These are phyloP conservation scores for Diploptera punctata DNA, from an alignment of 2,888 invertebrate genomes.

Conservation along the genomic window DNA sequence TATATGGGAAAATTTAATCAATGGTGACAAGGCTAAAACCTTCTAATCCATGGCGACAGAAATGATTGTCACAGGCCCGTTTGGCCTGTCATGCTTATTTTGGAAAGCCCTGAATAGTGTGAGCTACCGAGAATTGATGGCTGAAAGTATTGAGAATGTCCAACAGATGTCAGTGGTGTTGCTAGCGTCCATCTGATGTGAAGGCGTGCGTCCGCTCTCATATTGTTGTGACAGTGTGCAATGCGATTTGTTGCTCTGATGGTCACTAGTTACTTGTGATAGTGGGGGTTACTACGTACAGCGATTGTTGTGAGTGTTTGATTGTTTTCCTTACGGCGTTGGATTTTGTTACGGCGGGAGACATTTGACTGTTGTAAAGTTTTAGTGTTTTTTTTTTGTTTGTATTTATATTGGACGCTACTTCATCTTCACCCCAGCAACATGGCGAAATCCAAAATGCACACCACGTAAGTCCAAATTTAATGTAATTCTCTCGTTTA, in stretches of 20 bases:
- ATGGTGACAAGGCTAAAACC: no score
- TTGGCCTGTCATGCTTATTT: no score
- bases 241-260: neutral
- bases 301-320: neutral
- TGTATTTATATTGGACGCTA: neutral
- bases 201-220: neutral
- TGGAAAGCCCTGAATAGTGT: no score
- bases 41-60: no score
- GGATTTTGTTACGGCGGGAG: neutral
- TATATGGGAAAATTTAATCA: no score
- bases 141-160: neutral
- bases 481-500: no score
- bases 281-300: neutral
- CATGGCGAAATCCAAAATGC: constrained; percentile 23
- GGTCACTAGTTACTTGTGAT: neutral
- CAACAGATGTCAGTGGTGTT: constrained; percentile 13
- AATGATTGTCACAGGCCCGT: no score
- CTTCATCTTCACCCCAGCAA: neutral
- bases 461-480: neutral
- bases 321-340: no score
- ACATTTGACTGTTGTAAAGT: neutral
- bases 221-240: neutral
- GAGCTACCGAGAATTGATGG: neutral
- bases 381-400: neutral
- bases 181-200: neutral